Base-by-base conservation (phyloP, 2,797 vertebrate genomes). In the Enteromius anoplus region DNA sequence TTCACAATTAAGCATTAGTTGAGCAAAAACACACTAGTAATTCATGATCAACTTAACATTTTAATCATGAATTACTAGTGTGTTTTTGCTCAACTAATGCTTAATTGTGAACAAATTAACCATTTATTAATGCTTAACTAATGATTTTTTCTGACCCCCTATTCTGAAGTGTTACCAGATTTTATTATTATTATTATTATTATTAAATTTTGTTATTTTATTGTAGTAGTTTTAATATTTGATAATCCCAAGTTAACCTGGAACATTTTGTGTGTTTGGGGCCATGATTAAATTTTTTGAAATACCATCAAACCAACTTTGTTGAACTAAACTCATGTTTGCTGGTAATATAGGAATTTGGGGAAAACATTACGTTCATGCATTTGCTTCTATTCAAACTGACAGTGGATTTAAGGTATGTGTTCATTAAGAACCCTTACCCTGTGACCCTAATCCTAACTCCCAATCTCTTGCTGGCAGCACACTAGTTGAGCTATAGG, bases 261-360 rank as follows among this genome's bases (percentile, higher is more conserved):
- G 51, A 53, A 53, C 51, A 53, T 2, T 34, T 6, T 15, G 45
- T 78, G 9, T 15, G 1, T 51, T 78, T 8, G 34, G 40, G 40
- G 10, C 23, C 21, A 14, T 78, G 12, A 47, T 51, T 66, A 8
- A 14, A n/a, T 17, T 66, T 34, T 32, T 78, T 0, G n/a, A 51
- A 78, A 66, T 53, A 37, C 4, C 64, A 69, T 55, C 68, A 70
- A 45, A 45, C 76, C 34, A 47, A 49, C 42, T 53, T 6, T 78
- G n/a, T 68, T 17, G 23, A 68, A 78, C 12, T 32, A 78, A 51
- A 40, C 32, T 23, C 34, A 23, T 66, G 62, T 78, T 66, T 9
- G 34, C 40, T 34, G 49, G 51, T 14, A 19, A 26, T 51, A 3
- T 21, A 23, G 32, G 47, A 29, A 55, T 37, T 19, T 58, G n/a